A percentile compares a stretch with the other conserved stretches of the same genome.
phyloP scores from a whole-genome alignment of 1,140 invertebrate genomes.

The Musca vetustissima region DNA sequence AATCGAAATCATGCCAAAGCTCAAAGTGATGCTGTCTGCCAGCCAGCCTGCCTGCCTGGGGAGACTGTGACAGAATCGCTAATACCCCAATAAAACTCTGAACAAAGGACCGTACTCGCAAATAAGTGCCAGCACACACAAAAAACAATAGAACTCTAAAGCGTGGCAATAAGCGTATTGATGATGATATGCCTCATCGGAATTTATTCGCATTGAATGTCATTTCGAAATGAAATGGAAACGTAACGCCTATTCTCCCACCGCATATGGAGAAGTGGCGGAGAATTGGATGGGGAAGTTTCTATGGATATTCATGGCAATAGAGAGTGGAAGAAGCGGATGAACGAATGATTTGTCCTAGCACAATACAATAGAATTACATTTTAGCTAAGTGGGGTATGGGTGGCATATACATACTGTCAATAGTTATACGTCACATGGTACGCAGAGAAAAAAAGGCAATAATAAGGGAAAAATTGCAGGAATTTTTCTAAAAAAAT shows the following conservation, averaged over 20 bases:
- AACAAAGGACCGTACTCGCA: neutral
- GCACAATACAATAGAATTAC: neutral
- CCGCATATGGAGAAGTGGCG: neutral
- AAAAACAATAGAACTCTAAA: neutral
- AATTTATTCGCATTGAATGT: conserved; percentile 14
- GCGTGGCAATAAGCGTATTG: conserved; percentile 5
- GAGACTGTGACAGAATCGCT: neutral
- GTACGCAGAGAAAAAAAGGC: neutral
- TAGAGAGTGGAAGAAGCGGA: neutral
- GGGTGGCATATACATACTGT: too few species aligned
- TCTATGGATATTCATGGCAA: neutral
- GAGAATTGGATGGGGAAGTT: neutral
- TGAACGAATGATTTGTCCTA: neutral
- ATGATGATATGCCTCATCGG: neutral
- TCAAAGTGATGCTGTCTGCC: neutral
- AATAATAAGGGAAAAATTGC: too few species aligned
- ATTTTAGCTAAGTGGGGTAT: neutral
- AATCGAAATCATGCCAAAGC: neutral
- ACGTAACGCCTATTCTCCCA: neutral
- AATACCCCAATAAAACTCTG: neutral
- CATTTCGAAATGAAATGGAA: conserved; percentile 15
- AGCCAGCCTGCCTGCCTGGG: neutral
- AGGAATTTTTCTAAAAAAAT: too few species aligned
- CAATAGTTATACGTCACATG: neutral
- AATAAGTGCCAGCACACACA: neutral